phyloP scores from a whole-genome alignment of 2,797 vertebrate species.

The Sphenopsis melanotis region DNA sequence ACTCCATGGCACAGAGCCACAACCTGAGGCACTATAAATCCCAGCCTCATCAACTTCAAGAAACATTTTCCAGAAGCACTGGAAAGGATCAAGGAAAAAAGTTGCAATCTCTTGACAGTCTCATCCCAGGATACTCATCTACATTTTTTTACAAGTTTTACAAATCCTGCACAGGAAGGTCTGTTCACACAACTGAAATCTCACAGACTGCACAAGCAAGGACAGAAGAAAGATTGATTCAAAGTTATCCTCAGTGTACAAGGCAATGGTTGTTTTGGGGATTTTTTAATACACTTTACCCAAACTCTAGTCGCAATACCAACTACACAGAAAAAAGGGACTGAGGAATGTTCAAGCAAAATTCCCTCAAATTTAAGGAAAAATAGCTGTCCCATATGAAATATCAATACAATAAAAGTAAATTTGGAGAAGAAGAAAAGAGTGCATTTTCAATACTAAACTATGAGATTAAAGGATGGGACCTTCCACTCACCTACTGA shows the following conservation, averaged over 20 bases:
- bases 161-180: not conserved
- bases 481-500: slow-evolving; percentile 42
- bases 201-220: not conserved
- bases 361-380: not conserved
- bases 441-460: not conserved
- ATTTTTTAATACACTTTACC: not conserved
- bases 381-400: not conserved
- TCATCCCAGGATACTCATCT: not conserved
- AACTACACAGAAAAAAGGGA: not conserved
- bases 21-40: slow-evolving; percentile 46
- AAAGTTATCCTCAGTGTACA: not conserved
- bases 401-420: not conserved
- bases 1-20: slow-evolving; percentile 40
- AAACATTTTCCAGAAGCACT: slow-evolving; percentile 40
- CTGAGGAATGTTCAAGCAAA: not conserved
- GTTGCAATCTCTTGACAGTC: slow-evolving; percentile 9
- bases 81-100: slow-evolving; percentile 6
- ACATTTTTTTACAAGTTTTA: not conserved
- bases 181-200: not conserved
- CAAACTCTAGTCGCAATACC: not conserved
- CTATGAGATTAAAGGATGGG: not conserved
- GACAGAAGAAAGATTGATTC: not conserved
- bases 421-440: not conserved
- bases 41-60: not conserved
- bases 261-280: not conserved